Conservation (phyloP, 2,797 vertebrate genomes). For the Crossoptilon crossoptilon region DNA sequence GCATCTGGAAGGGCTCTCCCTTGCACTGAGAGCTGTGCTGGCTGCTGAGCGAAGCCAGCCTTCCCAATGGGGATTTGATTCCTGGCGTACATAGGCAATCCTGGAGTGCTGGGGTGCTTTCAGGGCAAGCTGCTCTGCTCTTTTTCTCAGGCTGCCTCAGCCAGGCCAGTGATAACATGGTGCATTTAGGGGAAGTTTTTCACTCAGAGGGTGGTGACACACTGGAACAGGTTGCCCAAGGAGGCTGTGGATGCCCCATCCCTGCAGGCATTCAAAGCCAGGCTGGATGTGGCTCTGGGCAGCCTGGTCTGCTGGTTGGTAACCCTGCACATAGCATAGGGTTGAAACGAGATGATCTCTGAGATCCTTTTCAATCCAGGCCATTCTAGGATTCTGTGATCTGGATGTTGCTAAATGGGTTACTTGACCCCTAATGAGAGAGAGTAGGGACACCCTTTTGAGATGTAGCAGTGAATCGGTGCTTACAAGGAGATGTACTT, state of each 20-base stretch:
- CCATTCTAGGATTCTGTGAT: no score
- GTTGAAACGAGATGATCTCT: no score
- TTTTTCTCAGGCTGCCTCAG: constrained; percentile 33
- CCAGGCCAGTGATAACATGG: not conserved
- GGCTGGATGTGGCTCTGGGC: no score
- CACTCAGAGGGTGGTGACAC: no score
- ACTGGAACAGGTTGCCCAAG: no score
- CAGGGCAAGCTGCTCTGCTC: not conserved
- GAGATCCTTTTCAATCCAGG: no score
- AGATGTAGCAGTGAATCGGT: not conserved
- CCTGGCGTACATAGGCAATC: constrained; percentile 16
- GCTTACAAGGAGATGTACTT: not conserved
- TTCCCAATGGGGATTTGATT: not conserved
- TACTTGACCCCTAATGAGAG: not conserved
- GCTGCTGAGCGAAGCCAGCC: not conserved
- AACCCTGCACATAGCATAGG: no score
- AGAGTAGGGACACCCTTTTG: not conserved
- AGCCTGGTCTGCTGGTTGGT: no score
- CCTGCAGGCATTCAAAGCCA: no score
- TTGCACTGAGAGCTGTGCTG: not conserved
- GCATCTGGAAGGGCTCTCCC: not conserved
- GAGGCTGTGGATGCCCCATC: no score
- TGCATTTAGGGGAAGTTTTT: not conserved
- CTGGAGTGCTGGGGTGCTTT: constrained; percentile 7
- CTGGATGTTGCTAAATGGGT: not conserved